Base-by-base conservation (phyloP, 2,888 invertebrate species). In the Oxycera nigricornis region DNA sequence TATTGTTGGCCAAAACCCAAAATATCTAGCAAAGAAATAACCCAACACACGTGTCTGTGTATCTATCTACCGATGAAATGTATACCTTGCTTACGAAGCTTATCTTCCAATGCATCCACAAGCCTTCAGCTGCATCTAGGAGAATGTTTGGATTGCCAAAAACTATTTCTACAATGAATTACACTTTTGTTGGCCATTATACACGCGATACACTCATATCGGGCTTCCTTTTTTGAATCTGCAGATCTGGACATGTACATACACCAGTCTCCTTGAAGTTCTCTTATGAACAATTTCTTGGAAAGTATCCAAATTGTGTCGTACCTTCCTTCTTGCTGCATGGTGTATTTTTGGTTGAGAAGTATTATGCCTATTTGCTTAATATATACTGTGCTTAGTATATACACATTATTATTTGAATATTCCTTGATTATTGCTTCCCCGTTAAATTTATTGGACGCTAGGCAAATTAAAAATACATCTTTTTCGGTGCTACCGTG, bases 121-220 rank as follows among this genome's bases (percentile, higher is more conserved):
- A 55, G 22, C 20, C 2, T 9, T 22, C 20, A 55, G 24, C 24
- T 24, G 3, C 24, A 65, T 65, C 30, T 20, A 65, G 65, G 65
- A 41, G 41, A 65, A 26, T 30, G 41, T 65, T 65, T 30, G 22
- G 20, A 41, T 30, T 65, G 65, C 65, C 65, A 65, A 39, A 65
- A 65, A 65, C 41, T 65, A 65, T 65, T 65, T 65, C 65, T 65
- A 65, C 17, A n/a, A 14, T 46, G 17, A 46, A 46, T 46, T 17
- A 46, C 3, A 11, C 46, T 46, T 17, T 46, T 11, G 46, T 46
- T 7, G 46, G n/a, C 46, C n/a, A 46, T 17, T 17, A 17, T 46
- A 46, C 11, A 46, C 46, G 17, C n/a, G 46, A 7, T 17, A 46
- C 46, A 46, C 17, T 35, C 35, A 17, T 11, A 17, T 50, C n/a